These are phyloP conservation scores for Drosophila sucinea DNA, from an alignment of 1,140 invertebrate genomes.

Conservation along the genomic window DNA sequence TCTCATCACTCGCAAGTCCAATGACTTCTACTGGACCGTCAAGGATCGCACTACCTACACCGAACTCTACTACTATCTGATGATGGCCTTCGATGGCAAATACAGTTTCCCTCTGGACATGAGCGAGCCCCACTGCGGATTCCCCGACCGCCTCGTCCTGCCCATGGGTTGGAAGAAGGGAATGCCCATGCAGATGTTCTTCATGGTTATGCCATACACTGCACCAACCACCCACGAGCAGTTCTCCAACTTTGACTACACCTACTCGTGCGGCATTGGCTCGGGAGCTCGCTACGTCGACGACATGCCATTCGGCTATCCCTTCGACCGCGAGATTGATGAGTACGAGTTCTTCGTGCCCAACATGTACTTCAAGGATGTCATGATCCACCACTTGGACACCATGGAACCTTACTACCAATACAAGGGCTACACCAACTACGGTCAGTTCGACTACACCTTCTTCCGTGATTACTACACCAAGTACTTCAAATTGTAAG, in stretches of 20 bases:
- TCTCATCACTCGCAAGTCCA: slow-evolving; percentile 83
- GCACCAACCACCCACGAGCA: slow-evolving; percentile 64
- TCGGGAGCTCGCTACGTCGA: slow-evolving; percentile 70
- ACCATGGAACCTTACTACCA: slow-evolving; percentile 67
- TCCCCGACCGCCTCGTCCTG: slow-evolving; percentile 84
- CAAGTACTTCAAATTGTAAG: slow-evolving; percentile 64
- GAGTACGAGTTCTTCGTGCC: slow-evolving; percentile 81
- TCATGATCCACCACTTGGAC: slow-evolving; percentile 68
- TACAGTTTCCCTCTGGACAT: slow-evolving; percentile 71
- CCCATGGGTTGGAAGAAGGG: slow-evolving; percentile 85
- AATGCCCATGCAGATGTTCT: slow-evolving; percentile 85
- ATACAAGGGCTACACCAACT: slow-evolving; percentile 69
- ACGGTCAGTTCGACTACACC: slow-evolving; percentile 67
- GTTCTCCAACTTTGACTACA: slow-evolving; percentile 67
- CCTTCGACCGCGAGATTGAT: slow-evolving; percentile 83
- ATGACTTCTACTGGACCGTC: slow-evolving; percentile 80
- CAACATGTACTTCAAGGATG: slow-evolving; percentile 83
- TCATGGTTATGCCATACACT: slow-evolving; percentile 83
- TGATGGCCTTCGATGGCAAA: slow-evolving; percentile 81
- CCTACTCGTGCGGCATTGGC: slow-evolving; percentile 71
- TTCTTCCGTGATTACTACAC: slow-evolving; percentile 73
- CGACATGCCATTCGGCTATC: slow-evolving; percentile 81
- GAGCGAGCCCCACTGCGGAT: slow-evolving; percentile 72
- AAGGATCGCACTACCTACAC: slow-evolving; percentile 82
- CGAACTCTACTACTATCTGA: slow-evolving; percentile 82